Conservation (phyloP, 2,113 vertebrate species). For the Bubo scandiacus region DNA sequence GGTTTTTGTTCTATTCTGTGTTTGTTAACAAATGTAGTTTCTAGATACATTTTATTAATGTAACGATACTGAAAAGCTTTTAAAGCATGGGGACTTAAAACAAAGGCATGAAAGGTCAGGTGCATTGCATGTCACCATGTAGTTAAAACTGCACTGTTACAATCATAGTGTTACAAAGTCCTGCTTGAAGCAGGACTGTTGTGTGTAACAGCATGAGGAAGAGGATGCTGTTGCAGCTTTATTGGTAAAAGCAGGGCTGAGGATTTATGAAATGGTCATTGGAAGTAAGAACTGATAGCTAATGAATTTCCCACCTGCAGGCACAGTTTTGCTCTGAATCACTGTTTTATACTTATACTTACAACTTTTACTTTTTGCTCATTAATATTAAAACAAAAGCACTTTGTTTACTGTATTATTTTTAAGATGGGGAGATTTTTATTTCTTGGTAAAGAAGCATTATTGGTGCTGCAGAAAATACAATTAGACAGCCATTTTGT, state of each 20-base stretch:
- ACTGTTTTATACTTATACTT: not conserved
- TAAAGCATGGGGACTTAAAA: not conserved
- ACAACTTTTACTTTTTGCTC: not conserved
- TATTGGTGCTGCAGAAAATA: not conserved
- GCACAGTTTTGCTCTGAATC: not conserved
- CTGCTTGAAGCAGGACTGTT: not conserved
- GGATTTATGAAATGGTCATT: not conserved
- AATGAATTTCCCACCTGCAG: fast-evolving
- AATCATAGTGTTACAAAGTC: not conserved
- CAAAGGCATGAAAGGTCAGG: not conserved
- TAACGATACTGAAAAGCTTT: not conserved
- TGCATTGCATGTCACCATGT: not conserved
- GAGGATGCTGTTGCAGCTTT: not conserved
- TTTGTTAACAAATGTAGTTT: not conserved
- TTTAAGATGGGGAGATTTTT: not conserved
- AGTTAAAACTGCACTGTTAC: not conserved
- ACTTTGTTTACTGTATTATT: not conserved
- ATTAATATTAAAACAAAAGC: not conserved
- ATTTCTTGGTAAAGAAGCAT: not conserved
- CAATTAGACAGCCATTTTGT: not conserved
- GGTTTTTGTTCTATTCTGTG: not conserved
- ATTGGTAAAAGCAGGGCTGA: not conserved
- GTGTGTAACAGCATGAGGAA: not conserved
- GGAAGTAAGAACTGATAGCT: not conserved
- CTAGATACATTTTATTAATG: not conserved